Base-by-base conservation (phyloP, 2,113 vertebrate species). In the Chitala chitala region DNA sequence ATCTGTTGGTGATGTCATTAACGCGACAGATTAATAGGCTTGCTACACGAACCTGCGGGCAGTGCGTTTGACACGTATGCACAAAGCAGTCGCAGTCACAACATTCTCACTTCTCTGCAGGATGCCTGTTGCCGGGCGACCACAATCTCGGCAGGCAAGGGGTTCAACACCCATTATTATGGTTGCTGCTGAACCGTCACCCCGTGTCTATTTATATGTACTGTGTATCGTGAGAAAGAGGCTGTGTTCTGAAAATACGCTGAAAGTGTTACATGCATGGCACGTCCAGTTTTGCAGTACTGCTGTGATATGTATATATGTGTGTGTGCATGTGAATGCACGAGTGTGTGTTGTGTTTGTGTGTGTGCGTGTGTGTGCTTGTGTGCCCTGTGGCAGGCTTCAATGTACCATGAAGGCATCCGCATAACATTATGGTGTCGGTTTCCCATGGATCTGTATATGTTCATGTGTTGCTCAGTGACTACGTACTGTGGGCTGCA, bases 111-210 rank as follows among this genome's bases (percentile, higher is more conserved):
- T 20, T 61, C 15, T 31, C 17, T 61, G 58, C 44, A n/a, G 66
- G 17, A 29, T n/a, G 29, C 26, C 24, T 36, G 24, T 36, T 51
- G 46, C 44, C 17, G 5, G 44, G 68, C 17, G 24, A 53, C 44
- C 44, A 50, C 40, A 22, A n/a, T 24, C n/a, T 29, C 40, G 20
- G 15, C 24, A 33, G 71, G 24, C 55, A n/a, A 48, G 40, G 54
- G 58, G 7, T n/a, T 22, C 12, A 29, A 73, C n/a, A 64, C 56
- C 58, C 58, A 17, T 63, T 51, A 50, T 73, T 73, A 63, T 64
- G 44, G 72, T 2, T 59, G 20, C 46, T 26, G 17, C 46, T 59
- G 24, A 59, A 58, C 71, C 55, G 59, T 58, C 40, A 42, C 72
- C 46, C 46, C n/a, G 33, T 4, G n/a, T n/a, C 56, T 64, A 38